Conservation (phyloP, 2,888 invertebrate genomes). For the Formica aserva region DNA sequence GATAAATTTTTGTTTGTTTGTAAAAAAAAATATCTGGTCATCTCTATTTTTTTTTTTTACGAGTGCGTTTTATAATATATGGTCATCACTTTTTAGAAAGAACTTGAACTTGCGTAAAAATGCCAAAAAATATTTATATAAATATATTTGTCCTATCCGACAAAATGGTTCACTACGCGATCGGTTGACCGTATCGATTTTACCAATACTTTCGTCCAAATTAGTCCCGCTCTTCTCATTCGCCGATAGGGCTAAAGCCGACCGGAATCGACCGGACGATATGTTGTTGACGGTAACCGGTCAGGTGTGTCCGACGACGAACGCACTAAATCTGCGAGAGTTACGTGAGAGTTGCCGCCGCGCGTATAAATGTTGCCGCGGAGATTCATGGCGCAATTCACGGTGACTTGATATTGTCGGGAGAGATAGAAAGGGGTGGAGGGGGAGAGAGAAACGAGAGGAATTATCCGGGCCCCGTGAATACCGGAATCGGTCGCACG, state of each 20-base stretch:
- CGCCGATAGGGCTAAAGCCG: slow-evolving; percentile 2
- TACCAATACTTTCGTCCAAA: neutral
- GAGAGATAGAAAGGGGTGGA: slow-evolving; percentile 15
- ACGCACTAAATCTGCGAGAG: slow-evolving; percentile 81
- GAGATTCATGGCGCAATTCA: slow-evolving; percentile 81
- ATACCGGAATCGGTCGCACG: slow-evolving; percentile 68
- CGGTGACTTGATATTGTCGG: slow-evolving; percentile 79
- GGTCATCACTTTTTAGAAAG: neutral
- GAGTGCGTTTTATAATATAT: neutral
- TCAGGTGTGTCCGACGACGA: slow-evolving; percentile 79
- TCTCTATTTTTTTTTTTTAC: neutral
- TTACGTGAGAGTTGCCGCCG: slow-evolving; percentile 73
- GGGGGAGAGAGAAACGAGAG: slow-evolving; percentile 36
- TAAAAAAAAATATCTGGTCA: neutral
- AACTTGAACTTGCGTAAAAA: neutral
- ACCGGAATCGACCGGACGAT: slow-evolving; percentile 18
- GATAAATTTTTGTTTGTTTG: neutral
- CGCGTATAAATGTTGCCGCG: slow-evolving; percentile 77
- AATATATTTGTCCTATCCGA: neutral
- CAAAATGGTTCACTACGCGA: neutral
- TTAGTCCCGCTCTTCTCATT: slow-evolving; percentile 17
- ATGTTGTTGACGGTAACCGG: slow-evolving; percentile 57
- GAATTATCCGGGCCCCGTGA: slow-evolving; percentile 77
- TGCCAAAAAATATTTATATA: neutral
- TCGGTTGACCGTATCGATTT: neutral